A percentile compares a stretch with the other conserved stretches of the same genome.
These are phyloP conservation scores for Nothura maculosa DNA, from an alignment of 2,797 vertebrate species.

Conservation along the genomic window DNA sequence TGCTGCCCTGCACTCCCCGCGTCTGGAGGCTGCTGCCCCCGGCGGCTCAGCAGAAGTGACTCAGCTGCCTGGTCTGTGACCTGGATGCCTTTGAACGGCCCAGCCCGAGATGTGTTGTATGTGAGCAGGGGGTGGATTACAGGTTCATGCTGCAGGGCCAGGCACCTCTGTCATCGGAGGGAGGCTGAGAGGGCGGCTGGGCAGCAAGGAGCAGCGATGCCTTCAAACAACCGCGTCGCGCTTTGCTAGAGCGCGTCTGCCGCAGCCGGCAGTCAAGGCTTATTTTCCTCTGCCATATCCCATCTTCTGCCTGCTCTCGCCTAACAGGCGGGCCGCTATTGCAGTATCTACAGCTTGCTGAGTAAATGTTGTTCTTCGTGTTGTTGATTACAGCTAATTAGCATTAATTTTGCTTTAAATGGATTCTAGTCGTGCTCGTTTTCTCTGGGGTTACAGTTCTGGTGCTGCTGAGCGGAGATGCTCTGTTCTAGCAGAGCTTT, in stretches of 20 bases:
- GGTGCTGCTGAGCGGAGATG: not conserved
- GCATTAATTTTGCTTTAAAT: slow-evolving; percentile 39
- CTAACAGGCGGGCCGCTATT: not conserved
- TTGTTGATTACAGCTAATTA: slow-evolving; percentile 38
- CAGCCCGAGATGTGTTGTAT: accelerated
- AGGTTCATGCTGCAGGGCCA: not conserved
- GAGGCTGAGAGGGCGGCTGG: not conserved
- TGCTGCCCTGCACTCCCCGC: not conserved
- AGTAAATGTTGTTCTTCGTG: slow-evolving; percentile 9
- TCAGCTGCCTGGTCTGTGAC: not conserved
- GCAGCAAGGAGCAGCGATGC: not conserved
- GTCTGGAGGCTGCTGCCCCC: not conserved
- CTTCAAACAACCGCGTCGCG: accelerated
- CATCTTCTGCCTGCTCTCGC: not conserved
- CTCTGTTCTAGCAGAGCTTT: not conserved
- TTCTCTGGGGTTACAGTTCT: not conserved
- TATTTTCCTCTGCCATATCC: not conserved
- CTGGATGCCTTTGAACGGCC: no score
- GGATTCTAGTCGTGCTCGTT: not conserved
- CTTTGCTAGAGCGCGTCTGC: accelerated
- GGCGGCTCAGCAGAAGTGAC: not conserved
- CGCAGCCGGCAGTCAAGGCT: not conserved
- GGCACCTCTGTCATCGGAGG: not conserved
- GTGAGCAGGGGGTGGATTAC: no score
- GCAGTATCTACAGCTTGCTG: not conserved